Evolutionary conservation across 1,140 invertebrate genomes (phyloP), one percentile per base, ranked within the genome.

Genomic region (Drosophila lini): DNA sequence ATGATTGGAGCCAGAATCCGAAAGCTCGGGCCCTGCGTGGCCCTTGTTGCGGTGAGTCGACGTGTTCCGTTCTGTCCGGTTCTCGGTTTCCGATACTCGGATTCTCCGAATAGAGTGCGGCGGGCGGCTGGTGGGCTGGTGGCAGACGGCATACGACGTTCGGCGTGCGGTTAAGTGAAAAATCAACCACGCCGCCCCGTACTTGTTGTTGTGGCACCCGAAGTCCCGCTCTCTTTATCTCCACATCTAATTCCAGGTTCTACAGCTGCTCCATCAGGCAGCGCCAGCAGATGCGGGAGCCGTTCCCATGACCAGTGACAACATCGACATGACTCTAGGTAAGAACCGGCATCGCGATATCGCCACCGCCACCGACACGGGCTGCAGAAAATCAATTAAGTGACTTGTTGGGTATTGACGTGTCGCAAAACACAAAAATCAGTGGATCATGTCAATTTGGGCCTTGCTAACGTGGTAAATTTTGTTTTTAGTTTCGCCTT

Each of bases 271-370:
- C 41, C 59, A 67, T 5, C 61, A 68, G 31, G 69, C 80, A 56
- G 59, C 70, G 36, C 61, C 84, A 53, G 63, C 78, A 65, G 74
- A 81, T 93, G 95, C 95, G 91, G 96, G 96, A 64, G 96, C 96
- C 56, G 94, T 97, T 47, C 93, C 96, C 86, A 94, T 98, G 80
- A 96, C 95, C 62, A 93, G 95, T 92, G 93, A 95, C 82, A 97
- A 97, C 93, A 94, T 97, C 93, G 96, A 97, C 93, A 95, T 95
- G 94, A 95, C 96, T 70, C 94, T 97, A 94, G 96, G 97, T 97
- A 94, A 94, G 93, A 61, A 5, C 44, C 31, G 19, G 42, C n/a
- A 15, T 22, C 57, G 41, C 56, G 63, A 32, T 61, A 56, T 44
- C 22, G 52, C 60, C 31, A 13, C n/a, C 25, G 13, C 11, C 13